Evolutionary conservation across 1,140 invertebrate species (phyloP), one percentile per base, ranked within the genome.

Genomic region (Ladona fulva): DNA sequence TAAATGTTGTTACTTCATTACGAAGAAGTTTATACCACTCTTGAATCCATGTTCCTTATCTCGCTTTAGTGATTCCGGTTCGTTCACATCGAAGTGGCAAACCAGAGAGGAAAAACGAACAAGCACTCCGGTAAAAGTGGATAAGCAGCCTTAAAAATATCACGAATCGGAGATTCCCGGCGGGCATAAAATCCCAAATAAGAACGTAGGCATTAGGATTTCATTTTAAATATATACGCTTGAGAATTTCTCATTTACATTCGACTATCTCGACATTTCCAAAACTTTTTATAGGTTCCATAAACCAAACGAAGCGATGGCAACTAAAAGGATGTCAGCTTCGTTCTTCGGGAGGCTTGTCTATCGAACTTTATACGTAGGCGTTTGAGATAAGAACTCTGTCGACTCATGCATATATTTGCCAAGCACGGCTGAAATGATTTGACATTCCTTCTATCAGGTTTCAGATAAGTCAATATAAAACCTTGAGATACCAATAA

Each of bases 261-360:
- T 66, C 52, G 16, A 5, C 16, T 66, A 66, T 66, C 52, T 66
- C n/a, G 52, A 66, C 52, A 66, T 6, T 6, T 3, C 52, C n/a
- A 66, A 66, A 66, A 66, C 52, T 66, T 66, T 66, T 19, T 66
- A 19, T 37, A 37, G 16, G 52, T 19, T 16, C n/a, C 52, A 22
- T 66, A 66, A 66, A 66, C 52, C 52, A 66, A 66, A 66, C 52
- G 52, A 66, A 66, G 52, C n/a, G 52, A 66, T 66, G 52, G 52
- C 52, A 19, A 66, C 52, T 66, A 66, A 66, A 66, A 66, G 52
- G 52, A 19, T 66, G 52, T 66, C 52, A 66, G 12, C 52, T 66
- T 66, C 52, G 52, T 12, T 66, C 52, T 66, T 16, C 16, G 3
- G 52, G n/a, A 66, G 52, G 52, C 52, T 16, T 12, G n/a, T 22